These are phyloP conservation scores for Drosophila neocordata DNA, from an alignment of 1,140 invertebrate species.

Conservation along the genomic window DNA sequence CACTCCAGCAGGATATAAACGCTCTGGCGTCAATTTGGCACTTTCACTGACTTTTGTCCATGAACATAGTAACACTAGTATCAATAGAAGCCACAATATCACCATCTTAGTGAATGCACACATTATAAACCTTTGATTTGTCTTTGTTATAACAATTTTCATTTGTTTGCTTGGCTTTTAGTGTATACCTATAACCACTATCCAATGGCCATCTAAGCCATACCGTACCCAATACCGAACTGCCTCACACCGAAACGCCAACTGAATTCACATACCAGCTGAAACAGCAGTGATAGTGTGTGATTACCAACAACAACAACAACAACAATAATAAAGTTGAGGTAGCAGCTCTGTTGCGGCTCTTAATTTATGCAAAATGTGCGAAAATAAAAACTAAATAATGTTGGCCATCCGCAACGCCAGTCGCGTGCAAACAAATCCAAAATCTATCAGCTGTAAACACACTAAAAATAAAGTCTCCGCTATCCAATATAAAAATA, in stretches of 20 bases:
- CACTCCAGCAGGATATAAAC: conserved; percentile 64
- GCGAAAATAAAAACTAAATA: conserved; percentile 79
- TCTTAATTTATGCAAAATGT: conserved; percentile 79
- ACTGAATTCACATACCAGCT: conserved; percentile 49
- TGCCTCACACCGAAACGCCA: conserved; percentile 60
- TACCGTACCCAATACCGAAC: conserved; percentile 56
- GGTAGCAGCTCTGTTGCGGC: conserved; percentile 25
- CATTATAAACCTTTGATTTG: conserved; percentile 55
- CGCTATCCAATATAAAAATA: conserved; percentile 14
- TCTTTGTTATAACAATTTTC: conserved; percentile 39
- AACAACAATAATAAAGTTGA: conserved; percentile 7
- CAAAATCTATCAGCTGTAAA: conserved; percentile 52
- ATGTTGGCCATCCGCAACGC: conserved; percentile 57
- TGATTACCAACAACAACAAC: conserved; percentile 1
- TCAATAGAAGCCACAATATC: conserved; percentile 16
- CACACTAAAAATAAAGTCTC: conserved; percentile 20
- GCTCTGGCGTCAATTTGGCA: conserved; percentile 33
- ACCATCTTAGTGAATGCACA: conserved; percentile 39
- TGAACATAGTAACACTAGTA: conserved; percentile 22
- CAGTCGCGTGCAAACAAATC: conserved; percentile 52
- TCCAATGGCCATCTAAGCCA: conserved; percentile 32
- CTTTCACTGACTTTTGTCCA: conserved; percentile 55
- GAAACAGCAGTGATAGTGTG: conserved; percentile 8
- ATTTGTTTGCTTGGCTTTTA: conserved; percentile 43
- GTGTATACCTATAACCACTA: conserved; percentile 12